These are phyloP conservation scores for Amia ocellicauda DNA, from an alignment of 2,113 vertebrate genomes.

Conservation along the genomic window DNA sequence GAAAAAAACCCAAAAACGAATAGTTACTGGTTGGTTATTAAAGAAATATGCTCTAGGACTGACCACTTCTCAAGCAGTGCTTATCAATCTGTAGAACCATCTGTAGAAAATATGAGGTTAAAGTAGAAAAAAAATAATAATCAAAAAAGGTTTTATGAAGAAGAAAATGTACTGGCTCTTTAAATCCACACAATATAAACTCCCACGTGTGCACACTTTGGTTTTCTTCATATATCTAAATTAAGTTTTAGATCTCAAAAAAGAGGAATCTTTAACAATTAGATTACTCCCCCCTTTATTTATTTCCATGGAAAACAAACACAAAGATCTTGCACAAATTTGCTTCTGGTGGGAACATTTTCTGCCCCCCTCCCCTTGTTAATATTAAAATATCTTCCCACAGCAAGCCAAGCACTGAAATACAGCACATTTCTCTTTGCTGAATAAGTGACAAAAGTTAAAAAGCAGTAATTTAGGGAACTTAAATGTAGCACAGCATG, in stretches of 20 bases:
- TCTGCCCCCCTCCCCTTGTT: constrained; percentile 54
- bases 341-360: constrained; percentile 34
- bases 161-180: not conserved
- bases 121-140: no score
- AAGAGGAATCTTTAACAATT: not conserved
- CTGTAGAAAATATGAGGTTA: no score
- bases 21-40: no score
- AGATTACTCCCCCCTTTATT: not conserved
- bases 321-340: not conserved
- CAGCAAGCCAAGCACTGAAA: constrained; percentile 48
- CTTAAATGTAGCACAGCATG: constrained; percentile 73
- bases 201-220: not conserved
- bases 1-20: no score
- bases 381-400: constrained; percentile 63
- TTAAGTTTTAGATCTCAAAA: not conserved
- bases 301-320: constrained; percentile 1
- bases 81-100: no score
- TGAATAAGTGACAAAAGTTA: constrained; percentile 75
- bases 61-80: no score
- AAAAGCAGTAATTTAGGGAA: constrained; percentile 75
- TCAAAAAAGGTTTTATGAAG: not conserved
- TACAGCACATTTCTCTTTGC: constrained; percentile 50
- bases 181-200: not conserved
- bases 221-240: not conserved
- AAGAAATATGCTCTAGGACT: no score